phyloP scores from a whole-genome alignment of 2,113 vertebrate species.

The Oreochromis tanganicae region DNA sequence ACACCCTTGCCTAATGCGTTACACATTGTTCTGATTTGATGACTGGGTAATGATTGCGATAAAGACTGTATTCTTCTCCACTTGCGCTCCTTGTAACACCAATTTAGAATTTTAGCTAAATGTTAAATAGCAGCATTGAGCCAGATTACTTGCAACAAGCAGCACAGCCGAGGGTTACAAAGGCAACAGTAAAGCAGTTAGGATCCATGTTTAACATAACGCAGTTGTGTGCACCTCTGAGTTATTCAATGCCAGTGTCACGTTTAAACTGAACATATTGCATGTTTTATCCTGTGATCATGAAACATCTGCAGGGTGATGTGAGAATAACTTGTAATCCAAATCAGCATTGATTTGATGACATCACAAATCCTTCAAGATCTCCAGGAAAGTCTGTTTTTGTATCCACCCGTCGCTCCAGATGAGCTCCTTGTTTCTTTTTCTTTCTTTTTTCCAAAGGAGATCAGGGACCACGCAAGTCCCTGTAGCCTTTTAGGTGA shows the following conservation, averaged over 20 bases:
- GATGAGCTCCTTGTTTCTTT: neutral
- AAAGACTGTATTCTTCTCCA: neutral
- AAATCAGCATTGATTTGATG: neutral
- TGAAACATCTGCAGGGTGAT: neutral
- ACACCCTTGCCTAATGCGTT: neutral
- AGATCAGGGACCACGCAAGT: constrained; percentile 32
- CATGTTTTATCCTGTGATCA: neutral
- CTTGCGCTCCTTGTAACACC: neutral
- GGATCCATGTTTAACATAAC: neutral
- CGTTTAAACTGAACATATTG: neutral
- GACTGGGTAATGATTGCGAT: neutral
- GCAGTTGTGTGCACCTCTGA: neutral
- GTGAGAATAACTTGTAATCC: neutral
- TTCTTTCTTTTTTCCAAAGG: neutral
- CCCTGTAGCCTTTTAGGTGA: constrained; percentile 72
- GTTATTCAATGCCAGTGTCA: neutral
- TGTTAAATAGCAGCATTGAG: neutral
- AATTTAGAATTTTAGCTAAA: neutral
- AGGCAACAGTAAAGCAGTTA: neutral
- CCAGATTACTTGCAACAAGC: neutral
- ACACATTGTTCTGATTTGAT: neutral
- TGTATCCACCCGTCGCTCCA: neutral
- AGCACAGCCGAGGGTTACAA: neutral
- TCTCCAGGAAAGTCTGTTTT: neutral
- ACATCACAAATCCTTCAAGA: neutral